Base-by-base conservation (phyloP, 2,113 vertebrate species). In the Phaetusa simplex region DNA sequence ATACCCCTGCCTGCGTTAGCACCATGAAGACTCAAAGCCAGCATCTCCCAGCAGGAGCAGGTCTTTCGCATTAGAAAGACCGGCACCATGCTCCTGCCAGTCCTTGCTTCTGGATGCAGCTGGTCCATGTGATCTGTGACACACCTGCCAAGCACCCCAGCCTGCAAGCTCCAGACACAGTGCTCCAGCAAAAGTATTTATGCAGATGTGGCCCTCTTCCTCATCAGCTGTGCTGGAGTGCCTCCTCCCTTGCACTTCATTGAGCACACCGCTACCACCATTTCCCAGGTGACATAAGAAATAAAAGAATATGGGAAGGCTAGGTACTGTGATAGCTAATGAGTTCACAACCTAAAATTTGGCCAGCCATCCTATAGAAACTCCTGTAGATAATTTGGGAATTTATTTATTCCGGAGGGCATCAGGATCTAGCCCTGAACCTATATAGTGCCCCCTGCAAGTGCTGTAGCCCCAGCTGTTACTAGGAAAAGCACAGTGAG, bases 301-400 rank as follows among this genome's bases (percentile, higher is more conserved):
- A 43, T 84, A 58, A 74, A 84, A 86, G 20, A 49, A 26, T 20
- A 30, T 23, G 9, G 55, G 36, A 84, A 78, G 24, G 12, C 16
- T 85, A 15, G 7, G 22, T 74, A 30, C 34, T 50, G 50, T 0
- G 0, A 8, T 67, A 53, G 22, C 17, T 74, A 38, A 24, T 58
- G 42, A 47, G 21, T n/a, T 53, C 42, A 47, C 40, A 66, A 40
- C 11, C 13, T 70, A 26, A 36, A 73, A 49, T 69, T 34, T 94
- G 40, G 14, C 40, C 18, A 77, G 53, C 5, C 6, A 40, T 80
- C 53, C 53, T 77, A 1, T 8, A 72, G 49, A 38, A 92, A 64
- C n/a, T 86, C 22, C 42, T 56, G 2, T 16, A 82, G 32, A 27
- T 52, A 59, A 77, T 88, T 80, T n/a, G 24, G n/a, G 42, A 86